These are phyloP conservation scores for Tenthredo notha DNA, from an alignment of 2,888 invertebrate species.

Conservation along the genomic window DNA sequence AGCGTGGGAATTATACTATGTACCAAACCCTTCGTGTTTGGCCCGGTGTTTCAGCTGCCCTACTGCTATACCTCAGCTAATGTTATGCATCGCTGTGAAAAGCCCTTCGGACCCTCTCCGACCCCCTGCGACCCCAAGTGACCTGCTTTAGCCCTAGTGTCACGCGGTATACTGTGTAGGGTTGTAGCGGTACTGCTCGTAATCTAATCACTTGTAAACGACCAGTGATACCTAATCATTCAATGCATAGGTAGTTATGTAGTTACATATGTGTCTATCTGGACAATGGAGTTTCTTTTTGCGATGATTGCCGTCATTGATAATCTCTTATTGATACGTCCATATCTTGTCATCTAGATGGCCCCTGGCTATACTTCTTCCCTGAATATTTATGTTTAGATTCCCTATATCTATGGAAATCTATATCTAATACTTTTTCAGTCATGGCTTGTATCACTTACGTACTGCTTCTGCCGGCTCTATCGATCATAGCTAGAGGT, in stretches of 20 bases:
- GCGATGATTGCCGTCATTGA: not conserved
- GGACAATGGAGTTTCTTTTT: no score
- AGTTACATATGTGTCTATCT: not conserved
- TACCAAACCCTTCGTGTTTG: conserved; percentile 27
- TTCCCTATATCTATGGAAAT: no score
- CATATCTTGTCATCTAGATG: not conserved
- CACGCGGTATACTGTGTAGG: not conserved
- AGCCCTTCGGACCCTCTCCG: not conserved
- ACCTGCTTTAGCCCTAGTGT: conserved; percentile 35
- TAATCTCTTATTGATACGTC: not conserved
- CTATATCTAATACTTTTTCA: no score
- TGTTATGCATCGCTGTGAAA: conserved; percentile 32
- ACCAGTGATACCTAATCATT: not conserved
- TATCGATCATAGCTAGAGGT: no score
- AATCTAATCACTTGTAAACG: conserved; percentile 25
- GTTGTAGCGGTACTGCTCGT: not conserved
- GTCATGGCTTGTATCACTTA: no score
- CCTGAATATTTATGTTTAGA: not conserved
- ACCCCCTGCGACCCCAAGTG: not conserved
- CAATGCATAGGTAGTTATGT: not conserved
- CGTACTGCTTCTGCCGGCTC: no score
- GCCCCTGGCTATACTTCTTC: not conserved
- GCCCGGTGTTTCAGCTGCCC: not conserved
- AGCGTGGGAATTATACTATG: conserved; percentile 72
- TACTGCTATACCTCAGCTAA: conserved; percentile 18